Evolutionary conservation across 1,140 invertebrate genomes (phyloP).

Genomic region (Apis cerana): DNA sequence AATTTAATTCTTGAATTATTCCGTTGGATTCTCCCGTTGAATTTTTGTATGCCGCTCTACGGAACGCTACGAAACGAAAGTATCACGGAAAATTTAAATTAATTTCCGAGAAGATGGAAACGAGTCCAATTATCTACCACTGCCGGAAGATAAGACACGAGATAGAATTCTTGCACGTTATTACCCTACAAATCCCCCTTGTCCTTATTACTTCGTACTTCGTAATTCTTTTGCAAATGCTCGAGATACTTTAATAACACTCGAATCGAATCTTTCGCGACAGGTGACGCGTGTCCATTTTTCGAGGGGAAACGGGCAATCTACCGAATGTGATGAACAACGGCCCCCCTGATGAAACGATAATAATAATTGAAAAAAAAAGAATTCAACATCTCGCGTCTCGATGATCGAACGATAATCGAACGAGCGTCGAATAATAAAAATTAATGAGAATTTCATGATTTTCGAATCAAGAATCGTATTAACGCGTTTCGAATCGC

Average conservation of each 20-base stretch:
- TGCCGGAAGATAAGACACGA: conserved; percentile 23
- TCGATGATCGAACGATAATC: background rate
- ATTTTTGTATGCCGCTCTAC: conserved; percentile 11
- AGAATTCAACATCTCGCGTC: background rate
- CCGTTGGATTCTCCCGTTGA: conserved; percentile 3
- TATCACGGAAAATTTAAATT: conserved; percentile 53
- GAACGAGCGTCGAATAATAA: background rate
- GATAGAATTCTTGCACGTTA: conserved; percentile 59
- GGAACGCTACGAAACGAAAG: background rate
- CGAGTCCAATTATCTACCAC: conserved; percentile 56
- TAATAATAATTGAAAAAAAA: background rate
- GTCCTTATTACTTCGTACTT: conserved; percentile 47
- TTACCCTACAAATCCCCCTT: conserved; percentile 44
- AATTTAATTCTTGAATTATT: conserved; percentile 16
- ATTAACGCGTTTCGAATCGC: background rate
- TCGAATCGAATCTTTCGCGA: conserved; percentile 31
- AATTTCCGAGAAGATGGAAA: conserved; percentile 47
- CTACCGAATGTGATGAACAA: too few species aligned
- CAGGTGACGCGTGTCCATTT: background rate
- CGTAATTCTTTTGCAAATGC: conserved; percentile 49
- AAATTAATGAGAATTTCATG: background rate
- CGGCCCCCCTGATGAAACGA: background rate
- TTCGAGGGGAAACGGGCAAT: background rate
- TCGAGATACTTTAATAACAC: conserved; percentile 53
- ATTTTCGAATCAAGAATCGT: background rate